Evolutionary conservation across 2,113 vertebrate genomes (phyloP).

Genomic region (Callipepla squamata): DNA sequence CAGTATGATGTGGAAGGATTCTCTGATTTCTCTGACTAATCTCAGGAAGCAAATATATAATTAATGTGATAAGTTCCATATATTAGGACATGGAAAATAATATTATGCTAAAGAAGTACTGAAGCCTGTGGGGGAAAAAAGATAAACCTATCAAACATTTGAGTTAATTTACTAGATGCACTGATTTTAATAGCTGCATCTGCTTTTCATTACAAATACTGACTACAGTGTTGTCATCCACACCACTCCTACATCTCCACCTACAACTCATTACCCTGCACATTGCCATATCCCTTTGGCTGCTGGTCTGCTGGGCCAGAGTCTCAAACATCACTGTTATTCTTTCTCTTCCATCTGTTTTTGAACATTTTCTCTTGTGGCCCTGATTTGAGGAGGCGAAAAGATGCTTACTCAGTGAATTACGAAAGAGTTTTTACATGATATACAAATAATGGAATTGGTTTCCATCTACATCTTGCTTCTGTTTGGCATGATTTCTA

Average conservation of each 20-base stretch:
- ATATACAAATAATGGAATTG: background rate
- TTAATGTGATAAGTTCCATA: background rate
- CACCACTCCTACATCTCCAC: background rate
- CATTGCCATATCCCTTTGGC: background rate
- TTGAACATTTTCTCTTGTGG: background rate
- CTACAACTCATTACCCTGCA: background rate
- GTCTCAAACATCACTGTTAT: background rate
- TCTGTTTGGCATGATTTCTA: background rate
- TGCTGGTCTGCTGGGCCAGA: background rate
- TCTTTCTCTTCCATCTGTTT: background rate
- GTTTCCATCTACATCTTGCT: background rate
- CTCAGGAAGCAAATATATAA: background rate
- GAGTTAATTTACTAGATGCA: background rate
- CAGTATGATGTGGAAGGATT: background rate
- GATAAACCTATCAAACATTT: background rate
- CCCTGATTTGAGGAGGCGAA: background rate
- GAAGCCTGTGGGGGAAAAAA: background rate
- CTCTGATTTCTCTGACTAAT: background rate
- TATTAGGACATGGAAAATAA: background rate
- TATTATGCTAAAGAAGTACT: background rate
- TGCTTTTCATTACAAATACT: background rate
- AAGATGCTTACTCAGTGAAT: background rate
- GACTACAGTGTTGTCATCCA: background rate
- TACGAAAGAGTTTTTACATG: background rate
- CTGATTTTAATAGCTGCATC: background rate